Conservation (phyloP, 2,888 invertebrate species). For the Ornithoptera priamus region DNA sequence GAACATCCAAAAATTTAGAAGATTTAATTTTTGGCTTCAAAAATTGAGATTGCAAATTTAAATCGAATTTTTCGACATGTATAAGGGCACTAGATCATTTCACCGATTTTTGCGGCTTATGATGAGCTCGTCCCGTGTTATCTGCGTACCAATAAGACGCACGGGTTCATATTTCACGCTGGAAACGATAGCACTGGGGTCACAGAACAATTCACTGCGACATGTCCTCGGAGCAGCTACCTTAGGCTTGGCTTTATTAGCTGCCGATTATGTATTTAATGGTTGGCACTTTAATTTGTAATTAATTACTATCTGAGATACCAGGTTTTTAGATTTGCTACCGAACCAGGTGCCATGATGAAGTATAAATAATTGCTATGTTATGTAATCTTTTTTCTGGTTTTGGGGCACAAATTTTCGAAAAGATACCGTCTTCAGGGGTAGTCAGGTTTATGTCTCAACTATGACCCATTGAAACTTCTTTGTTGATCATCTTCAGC, state of each 20-base stretch:
- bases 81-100: neutral
- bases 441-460: too few species aligned
- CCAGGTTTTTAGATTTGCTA: too few species aligned
- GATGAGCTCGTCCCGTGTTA: constrained; percentile 12
- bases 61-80: constrained; percentile 19
- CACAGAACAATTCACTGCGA: constrained; percentile 15
- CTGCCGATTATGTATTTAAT: constrained; percentile 65
- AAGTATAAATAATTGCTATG: too few species aligned
- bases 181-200: constrained; percentile 2
- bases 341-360: too few species aligned
- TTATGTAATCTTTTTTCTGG: too few species aligned
- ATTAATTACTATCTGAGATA: too few species aligned
- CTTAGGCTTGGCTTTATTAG: constrained; percentile 59
- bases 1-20: constrained; percentile 10
- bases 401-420: too few species aligned
- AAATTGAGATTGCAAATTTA: neutral
- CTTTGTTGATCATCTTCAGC: too few species aligned
- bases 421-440: too few species aligned
- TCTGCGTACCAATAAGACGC: constrained; percentile 16
- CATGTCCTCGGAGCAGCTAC: constrained; percentile 47
- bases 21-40: constrained; percentile 7
- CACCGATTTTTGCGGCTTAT: constrained; percentile 8
- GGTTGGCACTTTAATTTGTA: constrained; percentile 42
- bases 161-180: neutral
- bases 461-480: too few species aligned